Base-by-base conservation (phyloP, 2,113 vertebrate genomes). In the Melanocharis versteri region DNA sequence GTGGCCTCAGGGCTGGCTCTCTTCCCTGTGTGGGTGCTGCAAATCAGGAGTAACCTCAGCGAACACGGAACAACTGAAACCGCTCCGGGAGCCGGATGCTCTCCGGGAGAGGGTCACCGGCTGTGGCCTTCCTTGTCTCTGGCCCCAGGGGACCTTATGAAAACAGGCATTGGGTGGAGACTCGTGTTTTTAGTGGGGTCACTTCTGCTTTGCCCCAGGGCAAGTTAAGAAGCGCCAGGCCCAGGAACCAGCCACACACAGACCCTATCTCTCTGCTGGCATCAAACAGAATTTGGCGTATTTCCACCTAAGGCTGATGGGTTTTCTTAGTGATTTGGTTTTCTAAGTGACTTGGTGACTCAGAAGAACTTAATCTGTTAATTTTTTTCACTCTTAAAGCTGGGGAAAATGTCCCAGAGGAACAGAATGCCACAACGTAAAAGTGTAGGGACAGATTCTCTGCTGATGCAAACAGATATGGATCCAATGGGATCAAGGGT, bases 121-220 rank as follows among this genome's bases (percentile, higher is more conserved):
- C 60, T 87, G 11, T 54, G 42, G 11, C 0, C 0, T 30, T 57
- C 4, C 0, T 15, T 56, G 28, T 51, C 48, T 84, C 42, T 61
- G 66, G 51, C 71, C 47, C 14, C 80, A 58, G 6, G 31, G 27
- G n/a, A 48, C 21, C 15, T 92, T 51, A 45, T 9, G 35, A 57
- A 73, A 77, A 75, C 21, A 77, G 50, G 9, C 23, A 31, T 6
- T 62, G 83, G 44, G 35, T 76, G 57, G 86, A 81, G 40, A 60
- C 57, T 77, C 14, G 0, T 48, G 51, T 64, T 88, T 87, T 72
- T 71, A 79, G 31, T 77, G 73, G 33, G 40, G 53, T 77, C 75
- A 83, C 71, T 93, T 83, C 88, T 93, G 88, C 47, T 87, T 91
- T 88, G 65, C 79, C 81, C 60, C 37, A 84, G 48, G 58, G 23